phyloP scores from a whole-genome alignment of 2,888 invertebrate species.

The Drosophila nigritarsus region DNA sequence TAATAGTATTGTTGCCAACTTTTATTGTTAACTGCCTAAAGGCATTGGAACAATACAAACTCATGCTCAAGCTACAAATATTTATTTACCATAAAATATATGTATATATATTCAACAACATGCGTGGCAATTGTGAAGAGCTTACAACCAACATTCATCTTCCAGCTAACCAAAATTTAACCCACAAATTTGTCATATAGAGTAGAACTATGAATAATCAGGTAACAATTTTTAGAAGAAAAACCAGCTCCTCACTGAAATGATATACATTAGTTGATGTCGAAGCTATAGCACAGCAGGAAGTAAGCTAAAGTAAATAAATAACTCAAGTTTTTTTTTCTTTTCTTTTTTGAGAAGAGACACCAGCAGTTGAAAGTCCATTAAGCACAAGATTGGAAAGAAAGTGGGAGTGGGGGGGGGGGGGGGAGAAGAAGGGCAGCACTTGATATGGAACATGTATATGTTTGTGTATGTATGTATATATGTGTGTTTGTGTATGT shows the following conservation, averaged over 20 bases:
- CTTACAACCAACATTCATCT: neutral
- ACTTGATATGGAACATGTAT: neutral
- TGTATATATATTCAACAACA: neutral
- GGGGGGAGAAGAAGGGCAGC: neutral
- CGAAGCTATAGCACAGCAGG: constrained; percentile 19
- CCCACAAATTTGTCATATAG: neutral
- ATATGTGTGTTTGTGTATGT: neutral
- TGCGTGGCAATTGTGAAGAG: neutral
- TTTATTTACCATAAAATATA: neutral
- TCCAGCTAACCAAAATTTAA: neutral
- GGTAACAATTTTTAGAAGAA: neutral
- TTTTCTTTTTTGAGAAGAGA: neutral
- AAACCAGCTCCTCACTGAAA: neutral
- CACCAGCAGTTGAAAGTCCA: neutral
- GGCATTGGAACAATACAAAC: neutral
- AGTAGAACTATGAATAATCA: neutral
- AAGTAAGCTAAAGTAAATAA: constrained; percentile 1
- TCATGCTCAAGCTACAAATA: neutral
- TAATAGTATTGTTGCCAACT: neutral
- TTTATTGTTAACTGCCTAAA: neutral
- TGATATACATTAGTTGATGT: neutral
- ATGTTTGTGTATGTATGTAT: neutral
- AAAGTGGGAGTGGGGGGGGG: neutral
- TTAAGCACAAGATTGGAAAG: constrained; percentile 13
- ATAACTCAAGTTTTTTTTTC: neutral